Conservation (phyloP, 2,888 invertebrate species). For the Protula sp. region DNA sequence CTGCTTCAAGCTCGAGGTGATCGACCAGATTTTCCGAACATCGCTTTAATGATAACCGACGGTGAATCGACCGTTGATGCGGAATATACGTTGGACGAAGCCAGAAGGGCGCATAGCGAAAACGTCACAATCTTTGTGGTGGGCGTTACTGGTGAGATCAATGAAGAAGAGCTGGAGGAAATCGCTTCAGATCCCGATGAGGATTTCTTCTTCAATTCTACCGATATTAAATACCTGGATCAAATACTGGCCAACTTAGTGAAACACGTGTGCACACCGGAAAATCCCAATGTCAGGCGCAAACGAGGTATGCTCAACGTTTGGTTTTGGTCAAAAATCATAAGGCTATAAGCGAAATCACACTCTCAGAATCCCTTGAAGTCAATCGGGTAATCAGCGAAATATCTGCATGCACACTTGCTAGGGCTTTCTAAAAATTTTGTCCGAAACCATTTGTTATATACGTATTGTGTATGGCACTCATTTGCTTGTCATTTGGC, state of each 20-base stretch:
- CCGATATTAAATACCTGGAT: not conserved
- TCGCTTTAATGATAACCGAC: slow-evolving; percentile 14
- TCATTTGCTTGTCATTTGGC: no score
- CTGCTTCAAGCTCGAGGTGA: slow-evolving; percentile 1
- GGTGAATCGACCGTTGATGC: slow-evolving; percentile 7
- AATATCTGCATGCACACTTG: no score
- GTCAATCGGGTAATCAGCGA: no score
- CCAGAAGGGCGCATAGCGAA: slow-evolving; percentile 2
- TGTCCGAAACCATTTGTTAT: no score
- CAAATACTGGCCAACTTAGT: not conserved
- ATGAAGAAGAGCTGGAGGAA: slow-evolving; percentile 14
- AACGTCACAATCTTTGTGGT: slow-evolving; percentile 19
- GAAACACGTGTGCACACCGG: not conserved
- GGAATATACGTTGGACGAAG: slow-evolving; percentile 3
- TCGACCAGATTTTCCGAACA: slow-evolving; percentile 3
- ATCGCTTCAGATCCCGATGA: slow-evolving; percentile 17
- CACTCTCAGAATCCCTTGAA: no score
- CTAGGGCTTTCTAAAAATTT: no score
- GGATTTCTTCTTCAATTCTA: not conserved
- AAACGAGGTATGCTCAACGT: no score
- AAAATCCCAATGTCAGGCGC: no score
- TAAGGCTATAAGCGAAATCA: no score
- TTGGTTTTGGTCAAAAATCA: no score
- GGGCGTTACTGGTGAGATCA: slow-evolving; percentile 19
- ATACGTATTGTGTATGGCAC: no score